Percentiles rank a stretch among this genome's conserved stretches.
Evolutionary conservation across 2,113 vertebrate genomes (phyloP).

Genomic region (Sus scrofa): T2T-Sscrofa CM000812.6:6178501-6179000

Average conservation of each 20-base stretch:
- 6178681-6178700: accelerated
- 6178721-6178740: accelerated
- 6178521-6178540: accelerated
- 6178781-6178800: accelerated
- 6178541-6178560: accelerated
- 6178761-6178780: accelerated
- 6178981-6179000: neutral
- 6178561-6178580: neutral
- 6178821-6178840: too few species aligned
- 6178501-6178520: too few species aligned
- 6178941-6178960: accelerated
- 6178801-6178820: neutral
- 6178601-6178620: neutral
- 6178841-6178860: accelerated
- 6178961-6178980: accelerated
- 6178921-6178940: neutral
- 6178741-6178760: neutral
- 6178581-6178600: too few species aligned
- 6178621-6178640: neutral
- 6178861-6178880: neutral
- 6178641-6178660: too few species aligned
- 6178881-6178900: neutral
- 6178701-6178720: accelerated
- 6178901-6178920: too few species aligned
- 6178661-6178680: neutral